Evolutionary conservation across 2,113 vertebrate genomes (phyloP).

Genomic region (Heterocephalus glaber): DNA sequence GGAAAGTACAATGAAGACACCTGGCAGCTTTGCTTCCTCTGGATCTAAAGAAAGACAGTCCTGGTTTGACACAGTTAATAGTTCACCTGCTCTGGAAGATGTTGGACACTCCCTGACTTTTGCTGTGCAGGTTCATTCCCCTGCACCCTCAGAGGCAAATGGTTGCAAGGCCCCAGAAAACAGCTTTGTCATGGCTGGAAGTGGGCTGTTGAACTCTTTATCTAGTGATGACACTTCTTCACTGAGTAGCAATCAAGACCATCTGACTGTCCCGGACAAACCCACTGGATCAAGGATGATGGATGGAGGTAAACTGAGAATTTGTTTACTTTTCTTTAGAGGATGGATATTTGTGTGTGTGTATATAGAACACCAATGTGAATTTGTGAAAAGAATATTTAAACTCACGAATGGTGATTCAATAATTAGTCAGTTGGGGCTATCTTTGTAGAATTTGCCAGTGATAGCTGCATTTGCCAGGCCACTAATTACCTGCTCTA

Average conservation of each 20-base stretch:
- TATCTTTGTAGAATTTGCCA: background rate
- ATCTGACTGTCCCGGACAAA: conserved; percentile 69
- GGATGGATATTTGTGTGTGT: background rate
- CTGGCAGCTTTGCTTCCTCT: conserved; percentile 86
- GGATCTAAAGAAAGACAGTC: conserved; percentile 89
- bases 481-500: background rate
- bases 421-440: background rate
- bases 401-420: background rate
- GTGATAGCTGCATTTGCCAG: background rate
- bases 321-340: background rate
- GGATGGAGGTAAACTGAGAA: conserved; percentile 81
- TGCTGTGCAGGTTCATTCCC: conserved; percentile 85
- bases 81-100: conserved; percentile 74
- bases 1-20: conserved; percentile 88
- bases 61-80: conserved; percentile 88
- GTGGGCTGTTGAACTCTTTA: conserved; percentile 72
- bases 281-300: conserved; percentile 60
- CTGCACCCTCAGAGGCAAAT: conserved; percentile 14
- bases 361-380: background rate
- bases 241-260: conserved; percentile 64
- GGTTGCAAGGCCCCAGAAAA: conserved; percentile 57
- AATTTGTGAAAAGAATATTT: background rate
- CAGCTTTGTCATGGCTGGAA: background rate
- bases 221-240: conserved; percentile 73
- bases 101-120: conserved; percentile 84